A percentile compares a stretch with the other conserved stretches of the same genome.
Conservation (phyloP, 2,113 vertebrate species). For the Brachirus orientalis region DNA sequence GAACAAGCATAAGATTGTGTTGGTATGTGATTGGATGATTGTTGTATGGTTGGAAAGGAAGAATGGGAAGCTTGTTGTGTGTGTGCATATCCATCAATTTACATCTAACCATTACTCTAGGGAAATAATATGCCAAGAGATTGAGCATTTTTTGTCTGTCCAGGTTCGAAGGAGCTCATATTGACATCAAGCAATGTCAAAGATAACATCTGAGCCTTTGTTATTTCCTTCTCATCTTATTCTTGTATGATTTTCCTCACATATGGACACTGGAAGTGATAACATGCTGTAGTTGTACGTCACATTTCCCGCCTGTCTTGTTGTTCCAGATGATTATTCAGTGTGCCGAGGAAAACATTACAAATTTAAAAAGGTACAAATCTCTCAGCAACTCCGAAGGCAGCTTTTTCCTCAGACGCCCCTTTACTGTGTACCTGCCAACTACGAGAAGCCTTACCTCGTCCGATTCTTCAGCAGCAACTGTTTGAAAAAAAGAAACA, state of each 20-base stretch:
- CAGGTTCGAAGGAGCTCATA: constrained; percentile 29
- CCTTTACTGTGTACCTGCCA: constrained; percentile 41
- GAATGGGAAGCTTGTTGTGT: constrained; percentile 11
- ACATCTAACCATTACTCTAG: constrained; percentile 46
- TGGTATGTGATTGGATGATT: constrained; percentile 50
- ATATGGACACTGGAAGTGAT: constrained; percentile 37
- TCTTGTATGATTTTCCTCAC: constrained; percentile 15
- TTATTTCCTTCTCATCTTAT: constrained; percentile 31
- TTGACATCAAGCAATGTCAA: constrained; percentile 35
- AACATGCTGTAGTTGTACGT: constrained; percentile 40
- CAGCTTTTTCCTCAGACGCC: constrained; percentile 79
- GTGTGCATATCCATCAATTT: constrained; percentile 54
- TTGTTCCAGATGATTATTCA: constrained; percentile 35
- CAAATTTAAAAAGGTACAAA: constrained; percentile 36
- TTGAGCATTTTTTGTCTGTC: constrained; percentile 32
- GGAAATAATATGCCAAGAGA: constrained; percentile 56
- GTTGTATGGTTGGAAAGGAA: constrained; percentile 50
- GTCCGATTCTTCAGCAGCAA: constrained; percentile 40
- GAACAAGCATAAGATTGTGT: constrained; percentile 56
- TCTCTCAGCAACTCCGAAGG: constrained; percentile 79
- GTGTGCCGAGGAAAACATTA: background rate
- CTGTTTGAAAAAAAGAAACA: constrained; percentile 20
- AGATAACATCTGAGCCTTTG: constrained; percentile 56
- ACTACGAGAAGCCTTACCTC: constrained; percentile 65
- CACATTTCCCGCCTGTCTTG: constrained; percentile 51